A percentile compares a stretch with the other conserved stretches of the same genome.
Evolutionary conservation across 2,113 vertebrate genomes (phyloP).

Genomic region (Shinisaurus crocodilurus): DNA sequence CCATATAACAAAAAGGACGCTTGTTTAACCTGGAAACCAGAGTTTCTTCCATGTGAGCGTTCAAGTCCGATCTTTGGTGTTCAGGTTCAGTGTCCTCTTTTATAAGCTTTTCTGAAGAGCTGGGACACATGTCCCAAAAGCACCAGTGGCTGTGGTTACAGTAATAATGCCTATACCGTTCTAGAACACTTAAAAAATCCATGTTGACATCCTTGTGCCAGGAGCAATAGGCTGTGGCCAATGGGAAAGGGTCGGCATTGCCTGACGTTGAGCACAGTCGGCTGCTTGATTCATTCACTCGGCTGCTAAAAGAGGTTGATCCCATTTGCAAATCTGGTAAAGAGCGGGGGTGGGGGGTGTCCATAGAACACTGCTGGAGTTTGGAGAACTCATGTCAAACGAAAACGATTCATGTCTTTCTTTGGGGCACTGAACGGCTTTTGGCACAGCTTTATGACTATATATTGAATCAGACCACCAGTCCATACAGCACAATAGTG

Average conservation of each 20-base stretch:
- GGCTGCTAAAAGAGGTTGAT: not conserved
- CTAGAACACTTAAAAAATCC: conserved; percentile 11
- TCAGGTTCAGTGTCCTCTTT: not conserved
- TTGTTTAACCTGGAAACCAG: not conserved
- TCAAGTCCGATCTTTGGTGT: not conserved
- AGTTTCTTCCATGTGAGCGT: not conserved
- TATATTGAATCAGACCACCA: not conserved
- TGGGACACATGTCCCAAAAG: not conserved
- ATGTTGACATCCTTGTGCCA: not conserved
- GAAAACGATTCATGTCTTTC: not conserved
- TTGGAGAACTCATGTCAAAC: not conserved
- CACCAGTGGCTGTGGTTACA: not conserved
- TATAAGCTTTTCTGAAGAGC: not conserved
- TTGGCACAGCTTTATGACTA: not conserved
- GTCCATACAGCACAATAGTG: not conserved
- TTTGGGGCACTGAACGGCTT: not conserved
- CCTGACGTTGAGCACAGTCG: not conserved
- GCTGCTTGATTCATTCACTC: not conserved
- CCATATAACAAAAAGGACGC: not conserved
- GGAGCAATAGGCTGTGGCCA: too few species aligned
- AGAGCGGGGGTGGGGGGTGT: not conserved
- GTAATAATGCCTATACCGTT: not conserved
- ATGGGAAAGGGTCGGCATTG: not conserved
- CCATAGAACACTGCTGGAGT: too few species aligned
- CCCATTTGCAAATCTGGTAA: not conserved